Evolutionary conservation across 2,888 invertebrate species (phyloP).

Genomic region (Lepidocyrtinus sp.): DNA sequence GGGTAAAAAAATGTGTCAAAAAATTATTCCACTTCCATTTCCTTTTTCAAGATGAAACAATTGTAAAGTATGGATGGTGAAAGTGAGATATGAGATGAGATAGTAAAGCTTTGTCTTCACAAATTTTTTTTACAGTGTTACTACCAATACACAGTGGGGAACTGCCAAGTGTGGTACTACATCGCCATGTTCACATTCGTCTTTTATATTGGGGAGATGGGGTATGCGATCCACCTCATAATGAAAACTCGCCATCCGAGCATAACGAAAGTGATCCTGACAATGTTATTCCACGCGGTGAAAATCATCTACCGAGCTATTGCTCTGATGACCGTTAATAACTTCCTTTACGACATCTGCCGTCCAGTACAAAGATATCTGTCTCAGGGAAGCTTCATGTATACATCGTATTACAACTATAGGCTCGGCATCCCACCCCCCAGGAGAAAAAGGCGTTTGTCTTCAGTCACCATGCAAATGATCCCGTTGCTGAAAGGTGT

Average conservation of each 20-base stretch:
- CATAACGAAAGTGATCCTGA: slow-evolving; percentile 59
- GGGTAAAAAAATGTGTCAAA: slow-evolving; percentile 8
- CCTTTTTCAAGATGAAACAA: no score
- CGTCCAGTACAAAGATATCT: slow-evolving; percentile 63
- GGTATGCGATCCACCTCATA: slow-evolving; percentile 57
- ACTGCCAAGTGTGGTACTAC: slow-evolving; percentile 67
- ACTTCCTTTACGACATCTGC: slow-evolving; percentile 65
- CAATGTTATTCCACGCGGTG: slow-evolving; percentile 59
- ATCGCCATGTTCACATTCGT: slow-evolving; percentile 64
- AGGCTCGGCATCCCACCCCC: slow-evolving; percentile 60
- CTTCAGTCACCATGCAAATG: slow-evolving; percentile 51
- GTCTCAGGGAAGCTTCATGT: slow-evolving; percentile 66
- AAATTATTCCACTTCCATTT: no score
- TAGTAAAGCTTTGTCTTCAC: no score
- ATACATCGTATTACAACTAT: slow-evolving; percentile 60
- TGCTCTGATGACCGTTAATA: slow-evolving; percentile 64
- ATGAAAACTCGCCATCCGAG: slow-evolving; percentile 46
- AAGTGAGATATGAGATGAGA: no score
- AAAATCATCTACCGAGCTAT: slow-evolving; percentile 65
- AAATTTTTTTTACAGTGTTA: slow-evolving; percentile 57
- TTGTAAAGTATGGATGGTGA: no score
- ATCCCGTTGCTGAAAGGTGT: slow-evolving; percentile 22
- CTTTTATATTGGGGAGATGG: slow-evolving; percentile 66
- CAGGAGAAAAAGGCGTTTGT: slow-evolving; percentile 47
- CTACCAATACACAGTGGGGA: slow-evolving; percentile 64